These are phyloP conservation scores for Anhinga anhinga DNA, from an alignment of 2,113 vertebrate genomes.

Conservation along the genomic window DNA sequence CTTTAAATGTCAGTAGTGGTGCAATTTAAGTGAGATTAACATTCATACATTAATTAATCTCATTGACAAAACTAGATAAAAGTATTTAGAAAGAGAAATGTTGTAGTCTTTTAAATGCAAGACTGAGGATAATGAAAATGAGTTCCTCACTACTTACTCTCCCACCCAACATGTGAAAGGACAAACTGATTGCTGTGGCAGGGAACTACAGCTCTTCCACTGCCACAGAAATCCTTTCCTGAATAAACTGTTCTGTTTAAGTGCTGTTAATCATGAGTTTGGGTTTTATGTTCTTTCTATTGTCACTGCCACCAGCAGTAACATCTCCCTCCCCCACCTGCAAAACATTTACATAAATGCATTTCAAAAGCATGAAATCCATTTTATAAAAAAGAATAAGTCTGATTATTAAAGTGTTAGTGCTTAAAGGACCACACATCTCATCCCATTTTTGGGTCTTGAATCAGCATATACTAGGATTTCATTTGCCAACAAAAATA, in stretches of 20 bases:
- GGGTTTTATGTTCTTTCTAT: neutral
- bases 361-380: conserved; percentile 27
- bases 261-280: neutral
- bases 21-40: neutral
- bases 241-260: neutral
- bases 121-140: neutral
- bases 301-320: neutral
- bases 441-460: conserved; percentile 20
- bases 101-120: neutral
- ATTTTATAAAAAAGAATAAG: neutral
- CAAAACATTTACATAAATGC: neutral
- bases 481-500: conserved; percentile 12
- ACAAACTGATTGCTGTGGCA: neutral
- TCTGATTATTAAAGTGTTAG: conserved; percentile 3
- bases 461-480: neutral
- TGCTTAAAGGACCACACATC: conserved; percentile 16
- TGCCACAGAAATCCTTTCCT: neutral
- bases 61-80: neutral
- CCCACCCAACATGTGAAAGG: neutral
- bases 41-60: neutral
- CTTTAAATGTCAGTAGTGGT: neutral
- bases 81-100: neutral
- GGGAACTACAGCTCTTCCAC: neutral
- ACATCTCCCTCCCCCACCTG: neutral
- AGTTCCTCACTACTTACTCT: neutral